phyloP scores from a whole-genome alignment of 2,797 vertebrate genomes.

The Morus bassanus region DNA sequence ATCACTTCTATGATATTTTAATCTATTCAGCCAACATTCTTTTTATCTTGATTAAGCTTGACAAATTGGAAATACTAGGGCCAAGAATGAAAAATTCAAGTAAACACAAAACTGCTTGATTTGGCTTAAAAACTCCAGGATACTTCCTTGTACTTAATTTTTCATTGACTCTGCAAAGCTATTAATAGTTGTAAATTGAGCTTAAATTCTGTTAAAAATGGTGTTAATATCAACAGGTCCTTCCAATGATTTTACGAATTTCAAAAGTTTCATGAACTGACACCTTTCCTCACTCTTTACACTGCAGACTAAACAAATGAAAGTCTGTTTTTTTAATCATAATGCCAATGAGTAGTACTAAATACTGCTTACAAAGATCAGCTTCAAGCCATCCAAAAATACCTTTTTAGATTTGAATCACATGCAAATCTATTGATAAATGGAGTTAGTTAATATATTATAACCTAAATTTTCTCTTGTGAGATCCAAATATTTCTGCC shows the following conservation, averaged over 20 bases:
- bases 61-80: not conserved
- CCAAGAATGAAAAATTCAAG: not conserved
- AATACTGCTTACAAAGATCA: not conserved
- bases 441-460: not conserved
- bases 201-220: not conserved
- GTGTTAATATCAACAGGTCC: not conserved
- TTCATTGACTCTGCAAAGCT: not conserved
- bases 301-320: not conserved
- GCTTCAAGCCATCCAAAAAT: not conserved
- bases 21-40: not conserved
- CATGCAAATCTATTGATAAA: not conserved
- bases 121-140: not conserved
- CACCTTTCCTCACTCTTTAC: not conserved
- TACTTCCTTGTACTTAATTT: not conserved
- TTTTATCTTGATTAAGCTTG: not conserved
- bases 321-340: not conserved
- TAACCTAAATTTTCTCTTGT: not conserved
- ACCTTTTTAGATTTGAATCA: not conserved
- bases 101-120: not conserved
- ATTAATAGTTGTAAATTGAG: not conserved
- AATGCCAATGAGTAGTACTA: not conserved
- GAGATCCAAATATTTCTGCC: not conserved
- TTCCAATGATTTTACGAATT: not conserved
- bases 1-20: not conserved
- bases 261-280: not conserved